Conservation (phyloP, 2,888 invertebrate genomes). For the Dromius quadrimaculatus region DNA sequence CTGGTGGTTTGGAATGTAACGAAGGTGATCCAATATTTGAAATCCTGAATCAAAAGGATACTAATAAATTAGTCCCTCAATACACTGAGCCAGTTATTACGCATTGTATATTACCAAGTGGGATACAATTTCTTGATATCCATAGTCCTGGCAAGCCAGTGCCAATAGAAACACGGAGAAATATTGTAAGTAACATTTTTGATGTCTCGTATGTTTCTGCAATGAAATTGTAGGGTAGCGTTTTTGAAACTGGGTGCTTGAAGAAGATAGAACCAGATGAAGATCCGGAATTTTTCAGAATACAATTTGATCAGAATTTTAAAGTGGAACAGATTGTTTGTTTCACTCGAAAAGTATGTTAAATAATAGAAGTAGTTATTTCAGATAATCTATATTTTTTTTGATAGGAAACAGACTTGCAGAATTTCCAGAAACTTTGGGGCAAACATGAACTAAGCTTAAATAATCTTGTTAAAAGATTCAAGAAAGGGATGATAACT, state of each 20-base stretch:
- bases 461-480: conserved; percentile 75
- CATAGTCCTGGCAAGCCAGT: conserved; percentile 71
- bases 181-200: conserved; percentile 11
- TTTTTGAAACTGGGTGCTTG: conserved; percentile 70
- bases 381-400: conserved; percentile 4
- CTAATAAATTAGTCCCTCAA: conserved; percentile 59
- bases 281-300: conserved; percentile 68
- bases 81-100: conserved; percentile 64
- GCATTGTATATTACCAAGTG: conserved; percentile 72
- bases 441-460: conserved; percentile 81
- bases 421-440: conserved; percentile 74
- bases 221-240: conserved; percentile 68
- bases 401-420: conserved; percentile 69
- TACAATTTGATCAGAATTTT: conserved; percentile 71
- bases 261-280: conserved; percentile 64
- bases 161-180: conserved; percentile 65
- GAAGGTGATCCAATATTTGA: conserved; percentile 18
- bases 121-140: conserved; percentile 72
- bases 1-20: conserved; percentile 24
- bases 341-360: conserved; percentile 68
- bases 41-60: not conserved
- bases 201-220: not conserved
- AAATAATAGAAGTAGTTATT: not conserved
- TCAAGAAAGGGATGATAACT: conserved; percentile 71
- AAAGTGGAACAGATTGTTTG: conserved; percentile 74